These are phyloP conservation scores for Alloscopus bannaensis DNA, from an alignment of 2,888 invertebrate species.

Conservation along the genomic window DNA sequence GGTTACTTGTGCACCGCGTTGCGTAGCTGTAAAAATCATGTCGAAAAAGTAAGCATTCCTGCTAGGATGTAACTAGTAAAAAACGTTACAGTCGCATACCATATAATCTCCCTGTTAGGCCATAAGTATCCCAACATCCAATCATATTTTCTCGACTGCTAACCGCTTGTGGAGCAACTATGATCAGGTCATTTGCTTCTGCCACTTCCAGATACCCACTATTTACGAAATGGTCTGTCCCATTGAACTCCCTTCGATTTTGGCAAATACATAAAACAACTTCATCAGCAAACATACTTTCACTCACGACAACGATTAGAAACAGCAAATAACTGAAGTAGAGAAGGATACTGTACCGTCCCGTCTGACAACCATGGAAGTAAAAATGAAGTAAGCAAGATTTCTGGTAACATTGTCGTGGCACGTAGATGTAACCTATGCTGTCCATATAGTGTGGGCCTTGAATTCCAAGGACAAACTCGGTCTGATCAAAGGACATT, in stretches of 20 bases:
- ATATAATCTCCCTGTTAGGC: conserved; percentile 66
- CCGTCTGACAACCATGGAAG: conserved; percentile 70
- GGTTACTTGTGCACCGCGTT: conserved; percentile 67
- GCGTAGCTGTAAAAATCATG: conserved; percentile 58
- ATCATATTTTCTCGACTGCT: conserved; percentile 64
- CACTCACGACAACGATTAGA: too few species aligned
- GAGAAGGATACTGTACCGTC: too few species aligned
- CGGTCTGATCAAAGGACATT: conserved; percentile 68
- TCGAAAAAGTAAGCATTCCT: conserved; percentile 16
- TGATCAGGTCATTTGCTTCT: conserved; percentile 67
- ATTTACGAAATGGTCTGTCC: conserved; percentile 66
- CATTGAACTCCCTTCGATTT: conserved; percentile 67
- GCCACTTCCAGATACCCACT: conserved; percentile 71
- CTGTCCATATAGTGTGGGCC: conserved; percentile 64
- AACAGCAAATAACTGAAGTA: too few species aligned
- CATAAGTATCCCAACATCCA: conserved; percentile 72
- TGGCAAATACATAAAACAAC: neutral
- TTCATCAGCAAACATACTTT: neutral
- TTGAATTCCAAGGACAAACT: conserved; percentile 66
- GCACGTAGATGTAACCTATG: conserved; percentile 68
- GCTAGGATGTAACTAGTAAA: neutral
- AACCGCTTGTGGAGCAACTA: conserved; percentile 69
- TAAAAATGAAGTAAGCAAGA: conserved; percentile 70
- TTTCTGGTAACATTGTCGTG: conserved; percentile 55
- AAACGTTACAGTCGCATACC: conserved; percentile 42